Evolutionary conservation across 2,888 invertebrate species (phyloP).

Genomic region (Athripsodes cinereus): DNA sequence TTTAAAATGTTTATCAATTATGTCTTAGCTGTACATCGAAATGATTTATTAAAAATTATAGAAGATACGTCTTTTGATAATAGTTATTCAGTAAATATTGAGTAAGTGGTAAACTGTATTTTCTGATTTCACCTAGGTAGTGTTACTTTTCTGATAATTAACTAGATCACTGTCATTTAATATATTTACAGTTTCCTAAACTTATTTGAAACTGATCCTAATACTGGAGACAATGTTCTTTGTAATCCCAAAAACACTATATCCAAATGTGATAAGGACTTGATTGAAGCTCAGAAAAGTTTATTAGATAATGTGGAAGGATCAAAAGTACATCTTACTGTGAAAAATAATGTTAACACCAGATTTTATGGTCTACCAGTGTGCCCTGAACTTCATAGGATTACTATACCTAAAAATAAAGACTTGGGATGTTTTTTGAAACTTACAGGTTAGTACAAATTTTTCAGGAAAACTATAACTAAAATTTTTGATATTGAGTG

Average conservation of each 20-base stretch:
- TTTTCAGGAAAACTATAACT: too few species aligned
- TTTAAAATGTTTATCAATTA: conserved; percentile 19
- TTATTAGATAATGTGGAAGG: conserved; percentile 43
- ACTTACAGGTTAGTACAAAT: conserved; percentile 53
- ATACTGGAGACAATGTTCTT: conserved; percentile 61
- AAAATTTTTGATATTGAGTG: too few species aligned
- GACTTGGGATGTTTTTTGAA: conserved; percentile 69
- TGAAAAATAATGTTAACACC: conserved; percentile 63
- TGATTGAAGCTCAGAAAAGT: conserved; percentile 55
- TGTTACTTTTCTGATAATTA: too few species aligned
- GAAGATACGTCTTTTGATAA: conserved; percentile 12
- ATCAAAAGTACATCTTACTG: conserved; percentile 34
- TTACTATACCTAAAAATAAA: conserved; percentile 61
- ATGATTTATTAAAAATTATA: conserved; percentile 19
- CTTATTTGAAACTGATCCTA: conserved; percentile 61
- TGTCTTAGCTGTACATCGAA: conserved; percentile 13
- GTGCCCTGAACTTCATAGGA: conserved; percentile 61
- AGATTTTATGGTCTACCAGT: conserved; percentile 62
- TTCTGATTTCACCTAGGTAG: too few species aligned
- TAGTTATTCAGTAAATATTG: conserved; percentile 18
- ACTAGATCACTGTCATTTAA: too few species aligned
- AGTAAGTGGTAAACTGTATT: too few species aligned
- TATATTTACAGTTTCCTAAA: conserved; percentile 59
- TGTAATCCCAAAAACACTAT: conserved; percentile 57
- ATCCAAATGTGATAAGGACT: conserved; percentile 56